These are phyloP conservation scores for Hydrocynus forskahlii DNA, from an alignment of 2,797 vertebrate genomes.

Conservation along the genomic window DNA sequence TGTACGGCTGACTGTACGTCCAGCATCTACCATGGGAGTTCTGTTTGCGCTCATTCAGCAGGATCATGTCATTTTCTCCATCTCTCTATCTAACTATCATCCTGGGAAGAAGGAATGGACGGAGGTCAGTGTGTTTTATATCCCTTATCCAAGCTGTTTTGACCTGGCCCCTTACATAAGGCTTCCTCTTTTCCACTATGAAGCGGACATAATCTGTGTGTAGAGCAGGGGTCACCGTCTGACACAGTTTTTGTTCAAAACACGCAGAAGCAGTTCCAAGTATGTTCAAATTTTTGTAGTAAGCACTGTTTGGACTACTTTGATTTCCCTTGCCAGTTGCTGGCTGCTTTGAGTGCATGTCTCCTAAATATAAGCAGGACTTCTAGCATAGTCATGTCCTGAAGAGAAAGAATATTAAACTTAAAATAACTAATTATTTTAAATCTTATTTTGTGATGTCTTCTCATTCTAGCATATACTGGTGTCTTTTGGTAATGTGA, in stretches of 20 bases:
- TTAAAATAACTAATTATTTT: background rate
- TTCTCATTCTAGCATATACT: constrained; percentile 81
- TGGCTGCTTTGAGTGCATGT: too few species aligned
- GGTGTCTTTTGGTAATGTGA: constrained; percentile 77
- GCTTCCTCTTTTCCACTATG: background rate
- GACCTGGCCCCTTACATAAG: background rate
- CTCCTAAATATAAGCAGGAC: too few species aligned
- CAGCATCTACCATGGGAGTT: constrained; percentile 86
- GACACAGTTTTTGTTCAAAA: too few species aligned
- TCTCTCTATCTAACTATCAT: constrained; percentile 89
- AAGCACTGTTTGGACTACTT: too few species aligned
- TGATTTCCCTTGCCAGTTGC: too few species aligned
- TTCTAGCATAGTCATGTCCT: too few species aligned
- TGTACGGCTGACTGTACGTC: constrained; percentile 81
- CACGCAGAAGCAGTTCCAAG: too few species aligned
- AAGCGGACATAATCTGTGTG: too few species aligned
- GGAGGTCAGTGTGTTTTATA: constrained; percentile 79
- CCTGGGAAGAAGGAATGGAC: constrained; percentile 84
- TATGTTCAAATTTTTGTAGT: too few species aligned
- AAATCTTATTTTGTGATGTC: background rate
- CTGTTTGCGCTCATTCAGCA: constrained; percentile 87
- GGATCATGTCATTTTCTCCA: constrained; percentile 84
- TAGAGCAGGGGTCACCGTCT: too few species aligned
- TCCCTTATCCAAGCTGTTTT: background rate
- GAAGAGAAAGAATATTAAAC: too few species aligned